These are phyloP conservation scores for Dicranocentrus wangi DNA, from an alignment of 2,888 invertebrate species.

Conservation along the genomic window DNA sequence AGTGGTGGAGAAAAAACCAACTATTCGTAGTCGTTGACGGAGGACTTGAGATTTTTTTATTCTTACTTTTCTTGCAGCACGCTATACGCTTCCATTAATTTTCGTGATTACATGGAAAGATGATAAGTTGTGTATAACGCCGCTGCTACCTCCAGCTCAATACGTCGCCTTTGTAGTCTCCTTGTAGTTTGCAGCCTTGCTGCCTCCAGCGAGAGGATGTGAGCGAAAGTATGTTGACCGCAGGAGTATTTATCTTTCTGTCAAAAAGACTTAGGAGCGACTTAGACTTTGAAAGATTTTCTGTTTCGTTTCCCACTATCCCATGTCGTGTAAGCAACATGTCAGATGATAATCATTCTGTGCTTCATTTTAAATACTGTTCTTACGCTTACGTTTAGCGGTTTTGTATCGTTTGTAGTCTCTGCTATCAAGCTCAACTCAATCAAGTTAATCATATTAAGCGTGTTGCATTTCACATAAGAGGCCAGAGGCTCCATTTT, in stretches of 20 bases:
- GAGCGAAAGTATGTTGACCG: not conserved
- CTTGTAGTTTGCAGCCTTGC: no score
- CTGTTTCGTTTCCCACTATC: not conserved
- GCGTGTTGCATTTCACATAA: no score
- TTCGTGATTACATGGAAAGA: not conserved
- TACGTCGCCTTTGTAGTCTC: no score
- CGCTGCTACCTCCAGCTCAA: not conserved
- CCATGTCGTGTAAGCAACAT: not conserved
- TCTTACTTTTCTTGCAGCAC: no score
- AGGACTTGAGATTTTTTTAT: not conserved
- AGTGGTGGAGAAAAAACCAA: conserved; percentile 17
- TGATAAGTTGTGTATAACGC: not conserved
- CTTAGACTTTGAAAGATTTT: no score
- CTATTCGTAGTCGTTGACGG: not conserved
- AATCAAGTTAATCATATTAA: no score
- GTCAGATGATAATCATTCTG: not conserved
- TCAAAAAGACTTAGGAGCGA: not conserved
- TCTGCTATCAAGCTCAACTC: not conserved
- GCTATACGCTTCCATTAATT: no score
- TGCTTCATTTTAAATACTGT: not conserved
- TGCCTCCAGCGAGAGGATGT: not conserved
- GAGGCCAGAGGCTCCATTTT: no score
- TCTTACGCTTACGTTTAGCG: not conserved
- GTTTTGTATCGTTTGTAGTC: not conserved
- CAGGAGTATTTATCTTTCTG: not conserved